Evolutionary conservation across 1,140 invertebrate species (phyloP).

Genomic region (Trinorchestia longiramus): DNA sequence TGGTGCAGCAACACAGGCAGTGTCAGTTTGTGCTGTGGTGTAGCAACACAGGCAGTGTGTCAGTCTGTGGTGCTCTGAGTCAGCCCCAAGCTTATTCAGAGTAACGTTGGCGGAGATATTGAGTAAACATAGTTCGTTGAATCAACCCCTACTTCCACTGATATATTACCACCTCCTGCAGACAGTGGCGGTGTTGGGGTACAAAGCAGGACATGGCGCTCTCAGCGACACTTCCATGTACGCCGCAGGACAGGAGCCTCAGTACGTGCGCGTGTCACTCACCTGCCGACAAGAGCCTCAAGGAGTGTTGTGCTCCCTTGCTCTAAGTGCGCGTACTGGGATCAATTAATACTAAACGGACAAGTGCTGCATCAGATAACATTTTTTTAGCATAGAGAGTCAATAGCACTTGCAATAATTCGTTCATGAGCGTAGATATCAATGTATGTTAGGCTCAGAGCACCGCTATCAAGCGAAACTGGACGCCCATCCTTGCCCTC

Average conservation of each 20-base stretch:
- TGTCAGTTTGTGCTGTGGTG: too few species aligned
- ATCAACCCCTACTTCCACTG: neutral
- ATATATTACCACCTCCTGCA: neutral
- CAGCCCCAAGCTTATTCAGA: too few species aligned
- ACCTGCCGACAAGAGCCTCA: neutral
- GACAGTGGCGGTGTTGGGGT: conserved; percentile 36
- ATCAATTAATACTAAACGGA: conserved; percentile 9
- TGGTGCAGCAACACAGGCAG: neutral
- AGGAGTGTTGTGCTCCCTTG: neutral
- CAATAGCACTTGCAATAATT: neutral
- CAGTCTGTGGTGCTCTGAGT: too few species aligned
- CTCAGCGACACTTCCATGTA: conserved; percentile 49
- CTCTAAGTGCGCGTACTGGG: conserved; percentile 25
- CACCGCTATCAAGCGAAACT: neutral
- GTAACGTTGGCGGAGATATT: too few species aligned
- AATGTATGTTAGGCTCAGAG: neutral
- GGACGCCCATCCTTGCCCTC: too few species aligned
- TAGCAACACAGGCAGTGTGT: too few species aligned
- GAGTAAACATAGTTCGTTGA: too few species aligned
- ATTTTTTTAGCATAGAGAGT: neutral
- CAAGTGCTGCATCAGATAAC: neutral
- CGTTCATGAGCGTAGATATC: neutral
- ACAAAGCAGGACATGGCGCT: conserved; percentile 17
- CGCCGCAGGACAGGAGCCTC: neutral
- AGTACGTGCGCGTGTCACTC: neutral